phyloP scores from a whole-genome alignment of 2,113 vertebrate species.

The Suricata suricatta region DNA sequence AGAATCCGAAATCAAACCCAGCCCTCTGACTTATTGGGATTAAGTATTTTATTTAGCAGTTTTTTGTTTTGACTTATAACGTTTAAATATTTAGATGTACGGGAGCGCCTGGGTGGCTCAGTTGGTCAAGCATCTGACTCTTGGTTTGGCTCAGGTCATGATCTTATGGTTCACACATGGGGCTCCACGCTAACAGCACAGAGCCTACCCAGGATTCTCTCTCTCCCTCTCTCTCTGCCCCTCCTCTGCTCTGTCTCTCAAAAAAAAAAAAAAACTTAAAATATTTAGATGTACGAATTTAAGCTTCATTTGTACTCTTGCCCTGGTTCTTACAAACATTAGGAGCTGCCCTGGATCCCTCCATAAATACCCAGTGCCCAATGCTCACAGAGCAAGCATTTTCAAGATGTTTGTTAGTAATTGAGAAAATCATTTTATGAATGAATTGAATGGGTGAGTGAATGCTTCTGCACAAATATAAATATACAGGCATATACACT shows the following conservation, averaged over 20 bases:
- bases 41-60: not conserved
- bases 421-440: not conserved
- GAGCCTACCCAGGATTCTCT: too few species aligned
- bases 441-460: not conserved
- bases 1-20: conserved; percentile 22
- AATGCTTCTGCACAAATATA: not conserved
- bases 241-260: too few species aligned
- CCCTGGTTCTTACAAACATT: not conserved
- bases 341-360: not conserved
- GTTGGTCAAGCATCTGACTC: too few species aligned
- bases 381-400: not conserved
- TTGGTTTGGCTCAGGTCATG: too few species aligned
- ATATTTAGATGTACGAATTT: not conserved
- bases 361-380: not conserved
- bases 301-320: not conserved
- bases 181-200: too few species aligned
- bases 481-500: not conserved
- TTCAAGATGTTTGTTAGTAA: not conserved
- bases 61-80: not conserved
- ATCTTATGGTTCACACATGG: too few species aligned
- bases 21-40: not conserved
- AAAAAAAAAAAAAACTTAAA: not conserved
- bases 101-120: too few species aligned
- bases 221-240: too few species aligned
- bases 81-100: conserved; percentile 9